Percentiles rank a stretch among this genome's conserved stretches.
These are phyloP conservation scores for Drosophila nigricruria DNA, from an alignment of 2,888 invertebrate genomes.

Conservation along the genomic window DNA sequence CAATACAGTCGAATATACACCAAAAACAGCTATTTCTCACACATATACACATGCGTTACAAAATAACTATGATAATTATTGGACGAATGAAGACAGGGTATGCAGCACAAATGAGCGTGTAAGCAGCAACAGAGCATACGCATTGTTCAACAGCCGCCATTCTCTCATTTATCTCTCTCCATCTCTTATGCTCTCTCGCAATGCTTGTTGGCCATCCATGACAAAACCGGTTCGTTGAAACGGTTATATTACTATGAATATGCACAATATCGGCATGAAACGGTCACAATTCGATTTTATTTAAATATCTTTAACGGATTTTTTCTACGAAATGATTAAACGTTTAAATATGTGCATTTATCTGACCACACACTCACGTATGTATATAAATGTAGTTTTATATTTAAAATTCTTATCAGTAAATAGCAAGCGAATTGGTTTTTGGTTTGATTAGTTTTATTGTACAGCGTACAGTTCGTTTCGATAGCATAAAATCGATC, in stretches of 20 bases:
- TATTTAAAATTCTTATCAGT: conserved; percentile 36
- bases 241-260: conserved; percentile 43
- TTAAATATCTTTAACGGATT: conserved; percentile 19
- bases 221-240: conserved; percentile 60
- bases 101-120: conserved; percentile 35
- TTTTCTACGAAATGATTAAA: not conserved
- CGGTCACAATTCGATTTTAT: conserved; percentile 30
- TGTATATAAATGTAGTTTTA: not conserved
- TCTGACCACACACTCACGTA: not conserved
- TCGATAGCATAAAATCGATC: conserved; percentile 4
- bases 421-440: not conserved
- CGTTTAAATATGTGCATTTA: conserved; percentile 27
- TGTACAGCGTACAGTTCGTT: not conserved
- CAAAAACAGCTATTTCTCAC: not conserved
- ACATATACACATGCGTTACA: conserved; percentile 1
- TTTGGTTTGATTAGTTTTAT: conserved; percentile 19
- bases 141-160: conserved; percentile 22
- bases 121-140: conserved; percentile 34
- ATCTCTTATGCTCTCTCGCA: conserved; percentile 27
- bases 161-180: conserved; percentile 28
- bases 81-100: conserved; percentile 26
- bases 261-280: conserved; percentile 15
- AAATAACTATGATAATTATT: not conserved
- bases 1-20: not conserved
- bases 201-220: conserved; percentile 31